These are phyloP conservation scores for Drymodes brunneopygia DNA, from an alignment of 2,113 vertebrate species.

Conservation along the genomic window DNA sequence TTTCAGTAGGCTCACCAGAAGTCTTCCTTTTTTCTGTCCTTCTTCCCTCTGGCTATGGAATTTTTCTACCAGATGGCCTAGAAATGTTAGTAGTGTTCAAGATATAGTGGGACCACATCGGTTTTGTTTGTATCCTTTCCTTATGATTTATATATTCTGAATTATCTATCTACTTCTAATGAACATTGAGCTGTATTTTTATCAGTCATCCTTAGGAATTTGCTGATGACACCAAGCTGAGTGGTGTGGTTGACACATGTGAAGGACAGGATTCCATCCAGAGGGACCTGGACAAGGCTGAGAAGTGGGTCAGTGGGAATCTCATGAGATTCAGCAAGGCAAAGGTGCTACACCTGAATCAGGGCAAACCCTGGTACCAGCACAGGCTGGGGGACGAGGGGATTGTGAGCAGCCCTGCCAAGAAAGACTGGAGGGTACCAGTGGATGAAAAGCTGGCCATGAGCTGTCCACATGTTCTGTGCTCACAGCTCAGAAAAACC, in stretches of 20 bases:
- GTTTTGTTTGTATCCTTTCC: not conserved
- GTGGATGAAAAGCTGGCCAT: not conserved
- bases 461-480: accelerated
- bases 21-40: not conserved
- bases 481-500: not conserved
- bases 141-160: not conserved
- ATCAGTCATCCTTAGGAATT: not conserved
- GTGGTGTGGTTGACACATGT: not conserved
- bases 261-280: not conserved
- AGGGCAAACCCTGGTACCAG: not conserved
- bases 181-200: not conserved
- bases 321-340: not conserved
- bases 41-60: not conserved
- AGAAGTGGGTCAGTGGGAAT: not conserved
- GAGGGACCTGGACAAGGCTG: not conserved
- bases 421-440: not conserved
- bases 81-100: not conserved
- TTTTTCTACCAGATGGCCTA: not conserved
- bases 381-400: not conserved
- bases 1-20: not conserved
- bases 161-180: not conserved
- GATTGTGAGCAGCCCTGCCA: not conserved
- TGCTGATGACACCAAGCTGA: not conserved
- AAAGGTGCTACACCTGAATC: not conserved
- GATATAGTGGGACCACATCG: accelerated